Evolutionary conservation across 1,140 invertebrate genomes (phyloP).

Genomic region (Metaphire vulgaris): DNA sequence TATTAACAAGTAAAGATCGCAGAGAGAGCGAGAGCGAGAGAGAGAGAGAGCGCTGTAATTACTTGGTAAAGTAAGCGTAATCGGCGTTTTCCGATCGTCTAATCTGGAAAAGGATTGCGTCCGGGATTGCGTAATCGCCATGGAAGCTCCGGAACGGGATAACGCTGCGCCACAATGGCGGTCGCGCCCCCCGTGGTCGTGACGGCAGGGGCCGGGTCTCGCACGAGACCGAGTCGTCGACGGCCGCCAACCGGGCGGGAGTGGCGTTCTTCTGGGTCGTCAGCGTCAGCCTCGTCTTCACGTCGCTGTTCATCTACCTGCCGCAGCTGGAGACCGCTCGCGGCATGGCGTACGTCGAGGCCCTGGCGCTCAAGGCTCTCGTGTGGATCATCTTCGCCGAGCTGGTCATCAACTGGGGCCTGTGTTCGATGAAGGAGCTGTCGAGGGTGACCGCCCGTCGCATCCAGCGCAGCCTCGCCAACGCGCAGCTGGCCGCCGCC

Average conservation of each 20-base stretch:
- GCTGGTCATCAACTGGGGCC: not conserved
- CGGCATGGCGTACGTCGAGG: not conserved
- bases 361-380: not conserved
- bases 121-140: not conserved
- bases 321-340: not conserved
- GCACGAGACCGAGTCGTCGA: not conserved
- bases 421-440: not conserved
- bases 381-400: not conserved
- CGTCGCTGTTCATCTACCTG: not conserved
- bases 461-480: not conserved
- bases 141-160: not conserved
- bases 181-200: not conserved
- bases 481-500: not conserved
- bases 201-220: not conserved
- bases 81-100: too few relatives aligned
- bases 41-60: too few relatives aligned
- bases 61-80: too few relatives aligned
- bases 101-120: not conserved
- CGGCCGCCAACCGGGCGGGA: not conserved
- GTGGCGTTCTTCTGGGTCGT: not conserved
- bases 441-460: not conserved
- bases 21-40: too few relatives aligned
- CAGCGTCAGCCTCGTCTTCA: not conserved
- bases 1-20: too few relatives aligned
- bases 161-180: not conserved